These are phyloP conservation scores for Hartigia nigra DNA, from an alignment of 2,888 invertebrate genomes.

Conservation along the genomic window DNA sequence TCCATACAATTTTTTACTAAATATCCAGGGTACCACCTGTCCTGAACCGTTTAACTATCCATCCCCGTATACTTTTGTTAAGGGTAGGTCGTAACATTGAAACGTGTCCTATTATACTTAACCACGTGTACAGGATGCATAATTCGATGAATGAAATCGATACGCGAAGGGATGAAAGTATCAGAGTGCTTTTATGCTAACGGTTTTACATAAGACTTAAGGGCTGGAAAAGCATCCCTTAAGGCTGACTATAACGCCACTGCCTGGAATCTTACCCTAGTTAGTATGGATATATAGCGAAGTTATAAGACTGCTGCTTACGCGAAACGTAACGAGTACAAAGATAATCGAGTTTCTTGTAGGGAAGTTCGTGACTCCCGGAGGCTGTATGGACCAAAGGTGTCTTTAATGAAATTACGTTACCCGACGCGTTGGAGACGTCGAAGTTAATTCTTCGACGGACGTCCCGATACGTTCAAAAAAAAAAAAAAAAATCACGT, in stretches of 20 bases:
- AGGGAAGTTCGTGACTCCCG: conserved; percentile 2
- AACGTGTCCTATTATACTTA: neutral
- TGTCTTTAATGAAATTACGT: conserved; percentile 27
- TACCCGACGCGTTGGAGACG: conserved; percentile 5
- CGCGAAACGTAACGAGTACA: conserved; percentile 15
- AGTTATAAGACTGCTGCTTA: neutral
- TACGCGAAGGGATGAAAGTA: neutral
- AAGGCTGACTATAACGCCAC: neutral
- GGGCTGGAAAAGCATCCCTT: neutral
- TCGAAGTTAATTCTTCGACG: neutral
- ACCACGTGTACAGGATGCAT: neutral
- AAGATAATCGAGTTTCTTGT: conserved; percentile 38
- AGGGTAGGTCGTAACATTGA: neutral
- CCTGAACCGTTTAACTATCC: neutral
- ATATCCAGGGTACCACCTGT: too few relatives aligned
- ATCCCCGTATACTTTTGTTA: neutral
- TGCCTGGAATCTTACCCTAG: neutral
- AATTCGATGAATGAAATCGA: neutral
- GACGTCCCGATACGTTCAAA: too few relatives aligned
- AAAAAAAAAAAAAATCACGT: too few relatives aligned
- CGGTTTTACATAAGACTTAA: neutral
- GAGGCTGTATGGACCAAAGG: conserved; percentile 30
- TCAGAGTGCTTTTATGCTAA: neutral
- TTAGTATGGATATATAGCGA: neutral
- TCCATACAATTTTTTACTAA: too few relatives aligned